These are phyloP conservation scores for Tenebrio molitor DNA, from an alignment of 1,140 invertebrate species.

Conservation along the genomic window DNA sequence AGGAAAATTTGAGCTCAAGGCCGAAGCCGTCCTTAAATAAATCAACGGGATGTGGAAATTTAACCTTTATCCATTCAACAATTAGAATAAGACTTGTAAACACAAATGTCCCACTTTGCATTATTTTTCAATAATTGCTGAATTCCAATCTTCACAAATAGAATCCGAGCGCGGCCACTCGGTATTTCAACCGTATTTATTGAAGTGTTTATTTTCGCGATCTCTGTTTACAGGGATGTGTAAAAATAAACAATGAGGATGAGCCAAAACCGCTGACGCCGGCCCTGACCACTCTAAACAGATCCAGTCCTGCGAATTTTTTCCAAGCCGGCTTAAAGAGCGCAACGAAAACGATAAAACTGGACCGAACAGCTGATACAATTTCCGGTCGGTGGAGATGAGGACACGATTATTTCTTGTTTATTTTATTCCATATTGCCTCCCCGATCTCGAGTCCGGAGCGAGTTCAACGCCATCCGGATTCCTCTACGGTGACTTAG, in stretches of 20 bases:
- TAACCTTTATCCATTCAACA: too few species aligned
- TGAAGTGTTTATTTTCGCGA: background rate
- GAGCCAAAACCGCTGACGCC: conserved; percentile 23
- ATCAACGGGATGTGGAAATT: too few species aligned
- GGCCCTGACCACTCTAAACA: background rate
- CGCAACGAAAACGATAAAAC: background rate
- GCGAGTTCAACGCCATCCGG: background rate
- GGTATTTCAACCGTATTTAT: conserved; percentile 10
- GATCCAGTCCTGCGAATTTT: too few species aligned
- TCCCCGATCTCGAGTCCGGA: background rate
- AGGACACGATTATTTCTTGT: background rate
- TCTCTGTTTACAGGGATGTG: conserved; percentile 1
- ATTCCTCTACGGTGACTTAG: background rate
- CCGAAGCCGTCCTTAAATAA: too few species aligned
- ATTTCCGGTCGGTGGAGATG: background rate
- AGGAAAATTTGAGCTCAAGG: too few species aligned
- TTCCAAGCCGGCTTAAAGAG: too few species aligned
- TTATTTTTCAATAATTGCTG: background rate
- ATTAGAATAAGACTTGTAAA: too few species aligned
- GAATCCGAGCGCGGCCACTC: too few species aligned
- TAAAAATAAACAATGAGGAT: conserved; percentile 21
- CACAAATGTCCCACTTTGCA: conserved; percentile 3
- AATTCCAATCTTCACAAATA: background rate
- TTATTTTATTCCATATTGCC: background rate
- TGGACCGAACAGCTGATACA: background rate